phyloP scores from a whole-genome alignment of 2,113 vertebrate species.

The Phaethon lepturus region DNA sequence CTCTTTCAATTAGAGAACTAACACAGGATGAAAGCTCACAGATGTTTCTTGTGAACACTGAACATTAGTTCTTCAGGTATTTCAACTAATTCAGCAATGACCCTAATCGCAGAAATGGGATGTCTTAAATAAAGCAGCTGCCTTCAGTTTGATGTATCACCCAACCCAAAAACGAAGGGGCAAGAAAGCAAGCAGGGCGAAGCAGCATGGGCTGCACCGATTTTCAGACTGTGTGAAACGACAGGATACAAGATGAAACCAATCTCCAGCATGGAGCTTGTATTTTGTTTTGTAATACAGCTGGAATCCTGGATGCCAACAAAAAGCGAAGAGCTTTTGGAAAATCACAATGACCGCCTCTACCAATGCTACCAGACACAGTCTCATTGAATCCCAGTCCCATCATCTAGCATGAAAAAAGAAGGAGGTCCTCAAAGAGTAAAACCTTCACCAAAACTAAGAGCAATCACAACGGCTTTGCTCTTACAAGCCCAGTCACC shows the following conservation, averaged over 20 bases:
- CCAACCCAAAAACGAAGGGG: background rate
- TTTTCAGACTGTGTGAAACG: background rate
- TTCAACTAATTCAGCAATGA: background rate
- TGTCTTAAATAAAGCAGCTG: background rate
- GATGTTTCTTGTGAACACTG: background rate
- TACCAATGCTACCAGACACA: background rate
- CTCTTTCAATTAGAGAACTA: background rate
- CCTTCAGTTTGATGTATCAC: background rate
- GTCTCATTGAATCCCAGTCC: background rate
- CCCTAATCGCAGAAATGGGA: background rate
- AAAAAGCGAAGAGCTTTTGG: background rate
- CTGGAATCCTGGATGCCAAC: background rate
- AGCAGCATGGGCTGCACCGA: background rate
- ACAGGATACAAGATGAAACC: background rate
- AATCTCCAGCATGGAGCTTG: background rate
- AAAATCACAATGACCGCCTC: background rate
- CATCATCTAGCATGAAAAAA: background rate
- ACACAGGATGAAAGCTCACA: background rate
- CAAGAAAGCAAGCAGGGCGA: rapidly evolving
- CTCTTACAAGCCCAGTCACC: background rate
- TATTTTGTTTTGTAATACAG: background rate
- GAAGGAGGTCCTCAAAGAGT: rapidly evolving
- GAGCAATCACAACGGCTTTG: background rate
- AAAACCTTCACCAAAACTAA: background rate
- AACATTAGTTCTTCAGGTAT: background rate